phyloP scores from a whole-genome alignment of 1,140 invertebrate species.

The Scaptomyza hsui region DNA sequence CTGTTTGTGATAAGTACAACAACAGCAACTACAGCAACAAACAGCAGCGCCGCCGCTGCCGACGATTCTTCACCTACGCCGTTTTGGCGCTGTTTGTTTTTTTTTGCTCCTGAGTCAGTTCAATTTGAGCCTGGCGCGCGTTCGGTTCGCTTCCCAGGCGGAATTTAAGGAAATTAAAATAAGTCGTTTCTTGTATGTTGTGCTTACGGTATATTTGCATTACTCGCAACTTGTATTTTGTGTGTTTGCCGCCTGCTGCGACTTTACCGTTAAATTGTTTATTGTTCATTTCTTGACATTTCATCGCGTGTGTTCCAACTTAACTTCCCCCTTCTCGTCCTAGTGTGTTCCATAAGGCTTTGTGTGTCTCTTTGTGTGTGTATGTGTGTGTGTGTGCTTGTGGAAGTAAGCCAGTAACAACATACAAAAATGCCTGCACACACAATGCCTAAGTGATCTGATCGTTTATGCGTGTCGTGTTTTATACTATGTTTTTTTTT shows the following conservation, averaged over 20 bases:
- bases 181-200: conserved; percentile 11
- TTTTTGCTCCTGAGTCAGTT: conserved; percentile 52
- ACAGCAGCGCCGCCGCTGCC: conserved; percentile 3
- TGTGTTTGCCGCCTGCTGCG: not conserved
- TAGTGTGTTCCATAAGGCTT: not conserved
- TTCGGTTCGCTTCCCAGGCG: conserved; percentile 53
- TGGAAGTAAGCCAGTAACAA: not conserved
- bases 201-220: conserved; percentile 16
- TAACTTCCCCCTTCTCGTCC: not conserved
- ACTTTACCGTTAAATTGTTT: conserved; percentile 5
- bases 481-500: conserved; percentile 15
- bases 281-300: conserved; percentile 10
- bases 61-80: conserved; percentile 9
- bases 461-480: conserved; percentile 40
- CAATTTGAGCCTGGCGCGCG: conserved; percentile 70
- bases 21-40: conserved; percentile 15
- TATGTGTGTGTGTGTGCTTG: not conserved
- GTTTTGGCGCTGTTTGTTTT: conserved; percentile 33
- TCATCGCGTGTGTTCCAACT: conserved; percentile 1
- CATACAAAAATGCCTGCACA: conserved; percentile 5
- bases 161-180: conserved; percentile 24
- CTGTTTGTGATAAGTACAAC: conserved; percentile 51
- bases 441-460: conserved; percentile 37
- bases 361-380: not conserved
- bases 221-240: conserved; percentile 1